Percentiles rank a stretch among this genome's conserved stretches.
phyloP scores from a whole-genome alignment of 2,113 vertebrate genomes.

The Apteryx owenii region DNA sequence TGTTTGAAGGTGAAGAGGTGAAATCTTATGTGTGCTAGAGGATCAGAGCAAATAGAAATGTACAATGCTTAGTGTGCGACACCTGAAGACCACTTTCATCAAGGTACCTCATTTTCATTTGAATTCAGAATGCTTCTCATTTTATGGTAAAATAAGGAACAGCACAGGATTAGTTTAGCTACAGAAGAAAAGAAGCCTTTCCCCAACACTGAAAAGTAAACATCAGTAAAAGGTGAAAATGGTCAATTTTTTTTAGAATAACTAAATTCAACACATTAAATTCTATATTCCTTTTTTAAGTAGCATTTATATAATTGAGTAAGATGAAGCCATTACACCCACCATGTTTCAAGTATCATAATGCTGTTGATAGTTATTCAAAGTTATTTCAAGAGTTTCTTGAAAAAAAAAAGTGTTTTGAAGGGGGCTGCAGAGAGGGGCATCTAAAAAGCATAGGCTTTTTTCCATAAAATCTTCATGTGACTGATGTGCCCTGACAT shows the following conservation, averaged over 20 bases:
- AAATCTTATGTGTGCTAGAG: conserved; percentile 53
- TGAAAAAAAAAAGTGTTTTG: conserved; percentile 12
- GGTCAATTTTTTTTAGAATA: background rate
- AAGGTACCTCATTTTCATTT: conserved; percentile 66
- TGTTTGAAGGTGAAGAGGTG: conserved; percentile 64
- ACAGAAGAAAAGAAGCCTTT: background rate
- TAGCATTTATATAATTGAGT: conserved; percentile 35
- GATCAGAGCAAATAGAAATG: conserved; percentile 66
- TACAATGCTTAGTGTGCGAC: conserved; percentile 29
- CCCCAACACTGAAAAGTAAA: conserved; percentile 12
- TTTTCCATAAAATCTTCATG: conserved; percentile 56
- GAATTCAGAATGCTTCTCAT: conserved; percentile 37
- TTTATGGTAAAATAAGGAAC: background rate
- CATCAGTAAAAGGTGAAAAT: conserved; percentile 18
- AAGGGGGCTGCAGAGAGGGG: conserved; percentile 17
- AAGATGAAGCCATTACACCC: conserved; percentile 17
- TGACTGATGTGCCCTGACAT: conserved; percentile 68
- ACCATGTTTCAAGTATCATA: background rate
- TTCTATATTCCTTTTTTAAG: background rate
- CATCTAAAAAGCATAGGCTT: conserved; percentile 18
- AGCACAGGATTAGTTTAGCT: background rate
- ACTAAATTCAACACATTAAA: background rate
- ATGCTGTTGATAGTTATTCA: conserved; percentile 4
- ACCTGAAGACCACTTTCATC: conserved; percentile 69
- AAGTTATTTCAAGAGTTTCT: background rate